Evolutionary conservation across 2,113 vertebrate species (phyloP).

Genomic region (Casuarius casuarius): DNA sequence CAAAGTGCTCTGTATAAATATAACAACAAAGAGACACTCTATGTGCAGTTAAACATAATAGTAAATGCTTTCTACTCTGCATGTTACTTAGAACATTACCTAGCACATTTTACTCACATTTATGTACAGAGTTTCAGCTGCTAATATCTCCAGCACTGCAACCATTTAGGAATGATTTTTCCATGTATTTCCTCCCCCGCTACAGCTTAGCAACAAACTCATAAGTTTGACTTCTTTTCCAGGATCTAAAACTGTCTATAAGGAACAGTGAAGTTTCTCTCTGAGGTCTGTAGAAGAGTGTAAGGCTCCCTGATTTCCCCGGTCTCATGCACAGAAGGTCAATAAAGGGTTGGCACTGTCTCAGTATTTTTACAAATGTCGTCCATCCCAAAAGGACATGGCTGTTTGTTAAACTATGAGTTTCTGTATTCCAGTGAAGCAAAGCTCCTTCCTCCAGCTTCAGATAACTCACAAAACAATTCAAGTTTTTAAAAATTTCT

Average conservation of each 20-base stretch:
- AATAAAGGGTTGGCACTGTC: not conserved
- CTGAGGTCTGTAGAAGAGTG: not conserved
- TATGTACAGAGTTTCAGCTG: not conserved
- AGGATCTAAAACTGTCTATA: not conserved
- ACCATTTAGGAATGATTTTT: not conserved
- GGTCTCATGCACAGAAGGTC: rapidly evolving
- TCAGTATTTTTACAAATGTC: not conserved
- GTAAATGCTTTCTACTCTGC: constrained; percentile 10
- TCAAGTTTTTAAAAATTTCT: not conserved
- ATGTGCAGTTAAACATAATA: not conserved
- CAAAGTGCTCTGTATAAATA: constrained; percentile 42
- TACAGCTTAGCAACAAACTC: not conserved
- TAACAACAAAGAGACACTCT: constrained; percentile 25
- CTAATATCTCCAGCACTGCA: not conserved
- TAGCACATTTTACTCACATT: constrained; percentile 16
- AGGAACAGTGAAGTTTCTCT: not conserved
- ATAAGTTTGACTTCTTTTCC: not conserved
- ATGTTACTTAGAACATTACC: not conserved
- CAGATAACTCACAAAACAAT: not conserved
- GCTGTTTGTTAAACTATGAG: not conserved
- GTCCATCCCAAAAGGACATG: not conserved
- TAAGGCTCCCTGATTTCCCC: not conserved
- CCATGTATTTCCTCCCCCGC: not conserved
- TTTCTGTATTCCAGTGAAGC: not conserved
- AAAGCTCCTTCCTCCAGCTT: not conserved